Base-by-base conservation (phyloP, 2,113 vertebrate genomes). In the Ranitomeya variabilis region DNA sequence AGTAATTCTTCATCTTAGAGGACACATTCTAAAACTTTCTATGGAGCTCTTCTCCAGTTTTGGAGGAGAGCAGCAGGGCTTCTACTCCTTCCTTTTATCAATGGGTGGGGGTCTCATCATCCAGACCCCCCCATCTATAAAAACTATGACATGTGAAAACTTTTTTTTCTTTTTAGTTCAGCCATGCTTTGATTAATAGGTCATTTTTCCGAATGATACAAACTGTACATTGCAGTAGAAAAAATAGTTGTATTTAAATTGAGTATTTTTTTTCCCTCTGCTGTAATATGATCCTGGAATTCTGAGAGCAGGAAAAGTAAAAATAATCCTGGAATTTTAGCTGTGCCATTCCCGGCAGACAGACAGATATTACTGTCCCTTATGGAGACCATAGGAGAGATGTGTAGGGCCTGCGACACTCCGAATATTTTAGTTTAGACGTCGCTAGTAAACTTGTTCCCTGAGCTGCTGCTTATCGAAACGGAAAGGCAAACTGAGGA, bases 201-300 rank as follows among this genome's bases (percentile, higher is more conserved):
- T 45, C 37, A 45, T 45, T 45, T 45, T 45, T 4, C 37, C 5
- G 37, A 45, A 45, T 45, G 37, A 45, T 45, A 45, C 37, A 45
- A 45, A 45, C 37, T 4, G 21, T 64, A 21, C 8, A 71, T 71
- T 71, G 23, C 67, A 31, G 67, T 2, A 11, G 13, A 73, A 73
- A 73, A 73, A 6, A 15, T 0, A 26, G 52, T 14, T 55, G 52
- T 45, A 2, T 51, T 60, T 82, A 66, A 82, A 45, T 51, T 82
- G 64, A 82, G 80, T 4, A 16, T 21, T 23, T 57, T 55, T 51
- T 10, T 19, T 15, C 26, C 21, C 54, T 81, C 45, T 19, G 1
- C 80, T 45, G 80, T 51, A 82, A 82, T 64, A 13, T 82, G 80
- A 82, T 62, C 80, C 60, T 21, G 60, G 14, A 23, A 31, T 31